phyloP scores from a whole-genome alignment of 2,888 invertebrate genomes.

The Saturnia pavonia region DNA sequence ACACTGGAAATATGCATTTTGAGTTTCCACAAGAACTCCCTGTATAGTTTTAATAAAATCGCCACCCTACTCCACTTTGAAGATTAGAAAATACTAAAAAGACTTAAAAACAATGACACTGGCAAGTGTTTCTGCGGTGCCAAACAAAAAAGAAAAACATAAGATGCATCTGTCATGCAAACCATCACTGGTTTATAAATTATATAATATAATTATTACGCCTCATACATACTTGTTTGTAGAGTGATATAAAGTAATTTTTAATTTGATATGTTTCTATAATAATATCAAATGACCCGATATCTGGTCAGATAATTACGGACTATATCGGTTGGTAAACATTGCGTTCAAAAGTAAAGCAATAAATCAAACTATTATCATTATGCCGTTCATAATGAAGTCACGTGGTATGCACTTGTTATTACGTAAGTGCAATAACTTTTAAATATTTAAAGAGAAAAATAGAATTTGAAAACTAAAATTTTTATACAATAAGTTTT shows the following conservation, averaged over 20 bases:
- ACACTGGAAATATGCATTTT: no score
- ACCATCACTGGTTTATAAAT: not conserved
- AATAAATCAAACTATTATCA: conserved; percentile 10
- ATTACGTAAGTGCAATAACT: no score
- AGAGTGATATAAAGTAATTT: not conserved
- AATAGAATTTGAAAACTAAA: no score
- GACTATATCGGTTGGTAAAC: not conserved
- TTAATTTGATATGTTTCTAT: not conserved
- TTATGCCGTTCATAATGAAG: not conserved
- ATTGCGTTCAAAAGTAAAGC: not conserved
- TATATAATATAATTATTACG: not conserved
- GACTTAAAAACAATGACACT: no score
- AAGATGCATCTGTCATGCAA: not conserved
- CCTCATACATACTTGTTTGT: not conserved
- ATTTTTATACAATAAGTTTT: no score
- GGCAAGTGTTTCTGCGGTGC: no score
- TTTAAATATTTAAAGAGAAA: no score
- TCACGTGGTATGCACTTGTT: not conserved
- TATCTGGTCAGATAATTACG: not conserved
- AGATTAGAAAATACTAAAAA: no score
- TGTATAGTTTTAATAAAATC: no score
- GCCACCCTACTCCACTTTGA: no score
- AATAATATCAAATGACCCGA: conserved; percentile 10
- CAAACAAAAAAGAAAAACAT: no score
- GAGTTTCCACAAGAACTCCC: no score